Evolutionary conservation across 1,140 invertebrate genomes (phyloP), one percentile per base, ranked within the genome.

Genomic region (Thaumatotibia leucotreta): DNA sequence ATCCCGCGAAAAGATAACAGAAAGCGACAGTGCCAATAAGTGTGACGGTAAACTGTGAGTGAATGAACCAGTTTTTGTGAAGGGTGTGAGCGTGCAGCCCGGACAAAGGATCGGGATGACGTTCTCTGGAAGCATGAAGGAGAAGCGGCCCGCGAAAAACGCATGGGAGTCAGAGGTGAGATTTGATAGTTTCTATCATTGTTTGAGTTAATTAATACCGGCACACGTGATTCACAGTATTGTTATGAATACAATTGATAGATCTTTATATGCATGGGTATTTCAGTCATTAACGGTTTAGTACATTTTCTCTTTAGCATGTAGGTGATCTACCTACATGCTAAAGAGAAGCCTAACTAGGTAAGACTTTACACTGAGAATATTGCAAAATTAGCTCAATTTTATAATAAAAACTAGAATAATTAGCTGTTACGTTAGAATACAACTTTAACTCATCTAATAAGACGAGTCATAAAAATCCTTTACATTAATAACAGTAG

Each of bases 161-260:
- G 74, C 79, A 64, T 90, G 88, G 88, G 85, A 90, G 74, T 84
- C 88, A 17, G 86, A 90, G 84, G 88, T 90, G 77, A 84, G 82
- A 71, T 29, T 27, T 20, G 29, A 23, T 67, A 33, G 66, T 70
- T 65, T 72, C 68, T 70, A 68, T 72, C 65, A 70, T 70, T 68
- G 69, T 71, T 54, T 64, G 29, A 23, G 39, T 67, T 77, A 75
- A 73, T 80, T 73, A 78, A 29, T 74, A 75, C 68, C 75, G 63
- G 72, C 75, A 75, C 76, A 71, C 73, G 61, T 77, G 73, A 76
- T 73, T 80, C 77, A 69, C 63, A 33, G 64, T 63, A 77, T 75
- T 75, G 68, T 77, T 68, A 68, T 72, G 23, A 61, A 23, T 65
- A 50, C 62, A 66, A 64, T 73, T 76, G 70, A 79, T 77, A 77